A percentile compares a stretch with the other conserved stretches of the same genome.
These are phyloP conservation scores for Diplolepis rosae DNA, from an alignment of 2,888 invertebrate species.

Conservation along the genomic window DNA sequence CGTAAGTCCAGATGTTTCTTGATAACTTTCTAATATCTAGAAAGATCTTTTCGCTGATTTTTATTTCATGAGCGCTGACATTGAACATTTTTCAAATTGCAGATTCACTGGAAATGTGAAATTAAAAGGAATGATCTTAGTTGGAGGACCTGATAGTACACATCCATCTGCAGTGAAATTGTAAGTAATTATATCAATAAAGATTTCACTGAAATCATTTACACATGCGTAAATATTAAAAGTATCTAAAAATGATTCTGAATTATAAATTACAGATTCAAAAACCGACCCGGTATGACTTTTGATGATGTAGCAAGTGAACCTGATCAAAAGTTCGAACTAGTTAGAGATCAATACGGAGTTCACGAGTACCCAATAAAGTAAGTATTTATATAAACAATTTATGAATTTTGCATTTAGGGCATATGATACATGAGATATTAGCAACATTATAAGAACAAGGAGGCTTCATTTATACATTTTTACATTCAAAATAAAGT, in stretches of 20 bases:
- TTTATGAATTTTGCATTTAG: no score
- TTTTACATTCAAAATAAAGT: no score
- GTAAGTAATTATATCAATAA: no score
- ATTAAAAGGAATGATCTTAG: slow-evolving; percentile 92
- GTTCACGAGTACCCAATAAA: slow-evolving; percentile 91
- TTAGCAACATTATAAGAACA: no score
- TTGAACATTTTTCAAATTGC: slow-evolving; percentile 35
- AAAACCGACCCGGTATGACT: slow-evolving; percentile 94
- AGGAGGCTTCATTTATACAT: no score
- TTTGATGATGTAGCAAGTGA: slow-evolving; percentile 88
- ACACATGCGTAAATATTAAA: no score
- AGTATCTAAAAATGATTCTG: no score
- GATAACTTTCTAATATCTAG: background rate
- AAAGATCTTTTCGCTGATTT: background rate
- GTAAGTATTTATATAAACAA: slow-evolving; percentile 81
- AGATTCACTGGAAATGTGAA: slow-evolving; percentile 96
- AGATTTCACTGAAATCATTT: no score
- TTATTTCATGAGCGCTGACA: background rate
- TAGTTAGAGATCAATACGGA: slow-evolving; percentile 86
- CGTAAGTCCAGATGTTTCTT: slow-evolving; percentile 75
- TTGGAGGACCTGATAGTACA: slow-evolving; percentile 90
- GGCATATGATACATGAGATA: no score
- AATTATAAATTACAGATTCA: slow-evolving; percentile 83
- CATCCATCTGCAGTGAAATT: slow-evolving; percentile 92
- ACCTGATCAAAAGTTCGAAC: slow-evolving; percentile 93